These are phyloP conservation scores for Phortica okadai DNA, from an alignment of 2,888 invertebrate species.

Conservation along the genomic window DNA sequence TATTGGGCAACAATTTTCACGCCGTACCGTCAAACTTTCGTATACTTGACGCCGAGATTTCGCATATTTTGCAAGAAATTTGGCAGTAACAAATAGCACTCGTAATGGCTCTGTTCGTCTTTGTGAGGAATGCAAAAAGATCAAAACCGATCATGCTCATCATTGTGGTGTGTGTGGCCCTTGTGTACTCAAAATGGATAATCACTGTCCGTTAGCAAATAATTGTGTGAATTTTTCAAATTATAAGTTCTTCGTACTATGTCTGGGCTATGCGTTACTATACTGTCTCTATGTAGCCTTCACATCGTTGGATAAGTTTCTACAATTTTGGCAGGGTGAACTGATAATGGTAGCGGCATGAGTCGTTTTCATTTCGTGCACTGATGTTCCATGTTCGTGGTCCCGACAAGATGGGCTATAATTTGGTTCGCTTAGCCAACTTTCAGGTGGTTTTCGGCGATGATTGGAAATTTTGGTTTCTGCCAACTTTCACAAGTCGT, in stretches of 20 bases:
- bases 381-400: too few relatives aligned
- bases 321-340: constrained; percentile 92
- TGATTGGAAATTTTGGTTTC: constrained; percentile 88
- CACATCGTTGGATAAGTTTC: constrained; percentile 92
- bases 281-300: constrained; percentile 94
- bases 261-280: constrained; percentile 94
- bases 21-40: constrained; percentile 90
- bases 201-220: constrained; percentile 97
- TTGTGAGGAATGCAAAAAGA: constrained; percentile 95
- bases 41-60: constrained; percentile 87
- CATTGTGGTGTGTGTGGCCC: constrained; percentile 97
- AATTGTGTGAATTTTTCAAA: constrained; percentile 99
- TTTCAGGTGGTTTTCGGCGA: constrained; percentile 98
- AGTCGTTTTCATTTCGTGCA: constrained; percentile 96
- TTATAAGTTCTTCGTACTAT: constrained; percentile 99
- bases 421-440: constrained; percentile 92
- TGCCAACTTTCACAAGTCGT: constrained; percentile 93
- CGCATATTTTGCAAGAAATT: constrained; percentile 87
- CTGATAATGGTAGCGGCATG: constrained; percentile 84
- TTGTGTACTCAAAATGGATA: constrained; percentile 98
- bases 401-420: constrained; percentile 97
- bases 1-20: constrained; percentile 97
- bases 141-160: constrained; percentile 98
- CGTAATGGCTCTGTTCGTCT: constrained; percentile 86
- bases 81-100: constrained; percentile 88